These are phyloP conservation scores for Paragorgia papillata DNA, from an alignment of 92 coral and sea anemone genomes.

Conservation along the genomic window DNA sequence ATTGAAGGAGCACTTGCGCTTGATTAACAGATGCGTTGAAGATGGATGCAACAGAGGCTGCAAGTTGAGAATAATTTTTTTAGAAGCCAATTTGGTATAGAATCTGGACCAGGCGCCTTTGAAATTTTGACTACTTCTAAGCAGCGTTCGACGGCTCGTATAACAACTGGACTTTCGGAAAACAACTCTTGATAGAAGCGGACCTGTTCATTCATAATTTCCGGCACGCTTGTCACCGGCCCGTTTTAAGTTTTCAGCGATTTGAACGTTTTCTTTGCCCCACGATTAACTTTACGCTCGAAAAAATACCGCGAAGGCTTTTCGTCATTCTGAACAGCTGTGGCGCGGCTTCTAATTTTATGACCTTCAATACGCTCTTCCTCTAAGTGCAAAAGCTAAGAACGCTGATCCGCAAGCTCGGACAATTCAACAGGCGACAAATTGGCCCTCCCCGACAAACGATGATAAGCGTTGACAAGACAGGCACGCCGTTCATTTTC, in stretches of 20 bases:
- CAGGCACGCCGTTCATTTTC: slow-evolving; percentile 21
- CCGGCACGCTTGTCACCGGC: not conserved
- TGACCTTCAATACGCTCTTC: not conserved
- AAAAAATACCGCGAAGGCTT: slow-evolving; percentile 23
- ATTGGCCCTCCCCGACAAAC: not conserved
- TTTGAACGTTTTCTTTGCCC: not conserved
- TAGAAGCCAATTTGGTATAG: slow-evolving; percentile 40
- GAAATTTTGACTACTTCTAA: too few relatives aligned
- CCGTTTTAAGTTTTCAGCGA: not conserved
- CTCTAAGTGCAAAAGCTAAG: not conserved
- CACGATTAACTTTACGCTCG: not conserved
- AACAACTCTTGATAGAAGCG: not conserved
- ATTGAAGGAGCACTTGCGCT: slow-evolving; percentile 8
- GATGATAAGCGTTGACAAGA: not conserved
- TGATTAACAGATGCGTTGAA: slow-evolving; percentile 40
- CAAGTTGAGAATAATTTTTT: slow-evolving; percentile 1
- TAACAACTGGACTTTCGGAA: not conserved
- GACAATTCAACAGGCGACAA: not conserved
- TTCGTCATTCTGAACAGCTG: slow-evolving; percentile 41
- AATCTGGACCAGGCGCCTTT: slow-evolving; percentile 6
- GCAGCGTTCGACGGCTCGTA: too few relatives aligned
- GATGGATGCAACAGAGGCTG: slow-evolving; percentile 27
- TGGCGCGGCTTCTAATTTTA: not conserved
- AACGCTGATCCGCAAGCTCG: not conserved
- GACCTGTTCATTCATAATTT: slow-evolving; percentile 16